Evolutionary conservation across 1,140 invertebrate genomes (phyloP).

Genomic region (Triops cancriformis): DNA sequence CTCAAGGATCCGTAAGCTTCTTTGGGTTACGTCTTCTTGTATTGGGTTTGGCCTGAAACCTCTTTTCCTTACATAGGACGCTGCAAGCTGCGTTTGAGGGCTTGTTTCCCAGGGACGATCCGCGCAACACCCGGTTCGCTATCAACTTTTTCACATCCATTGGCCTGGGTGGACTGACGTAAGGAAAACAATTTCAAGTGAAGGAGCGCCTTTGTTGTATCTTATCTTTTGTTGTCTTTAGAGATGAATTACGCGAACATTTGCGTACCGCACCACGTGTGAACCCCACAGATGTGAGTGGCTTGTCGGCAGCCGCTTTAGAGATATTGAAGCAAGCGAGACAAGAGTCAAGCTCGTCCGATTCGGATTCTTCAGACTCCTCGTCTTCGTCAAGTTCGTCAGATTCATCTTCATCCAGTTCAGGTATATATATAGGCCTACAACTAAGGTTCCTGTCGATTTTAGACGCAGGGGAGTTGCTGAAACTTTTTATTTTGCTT

Average conservation of each 20-base stretch:
- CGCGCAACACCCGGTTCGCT: constrained; percentile 92
- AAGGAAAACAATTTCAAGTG: constrained; percentile 36
- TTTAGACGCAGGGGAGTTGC: too few relatives aligned
- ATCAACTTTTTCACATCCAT: constrained; percentile 99
- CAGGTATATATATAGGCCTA: too few relatives aligned
- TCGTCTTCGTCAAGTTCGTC: constrained; percentile 28
- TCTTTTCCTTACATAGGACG: constrained; percentile 52
- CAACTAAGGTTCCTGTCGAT: too few relatives aligned
- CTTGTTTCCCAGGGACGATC: constrained; percentile 90
- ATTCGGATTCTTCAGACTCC: constrained; percentile 20
- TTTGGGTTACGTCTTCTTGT: constrained; percentile 28
- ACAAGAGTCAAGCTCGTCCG: not conserved
- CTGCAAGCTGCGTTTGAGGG: constrained; percentile 80
- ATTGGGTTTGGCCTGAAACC: constrained; percentile 22
- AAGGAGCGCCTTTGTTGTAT: constrained; percentile 17
- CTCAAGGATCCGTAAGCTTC: constrained; percentile 71
- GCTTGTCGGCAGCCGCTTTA: constrained; percentile 20
- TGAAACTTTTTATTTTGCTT: too few relatives aligned
- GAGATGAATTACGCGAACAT: constrained; percentile 82
- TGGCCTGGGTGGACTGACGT: constrained; percentile 90
- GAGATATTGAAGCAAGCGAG: constrained; percentile 17
- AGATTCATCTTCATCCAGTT: constrained; percentile 27
- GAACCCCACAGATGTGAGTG: constrained; percentile 27
- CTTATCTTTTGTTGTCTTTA: constrained; percentile 34
- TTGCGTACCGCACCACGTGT: constrained; percentile 53